Base-by-base conservation (phyloP, 30 jellyfish, hydroid and myxozoan genomes). In the Cassiopea xamachana region DNA sequence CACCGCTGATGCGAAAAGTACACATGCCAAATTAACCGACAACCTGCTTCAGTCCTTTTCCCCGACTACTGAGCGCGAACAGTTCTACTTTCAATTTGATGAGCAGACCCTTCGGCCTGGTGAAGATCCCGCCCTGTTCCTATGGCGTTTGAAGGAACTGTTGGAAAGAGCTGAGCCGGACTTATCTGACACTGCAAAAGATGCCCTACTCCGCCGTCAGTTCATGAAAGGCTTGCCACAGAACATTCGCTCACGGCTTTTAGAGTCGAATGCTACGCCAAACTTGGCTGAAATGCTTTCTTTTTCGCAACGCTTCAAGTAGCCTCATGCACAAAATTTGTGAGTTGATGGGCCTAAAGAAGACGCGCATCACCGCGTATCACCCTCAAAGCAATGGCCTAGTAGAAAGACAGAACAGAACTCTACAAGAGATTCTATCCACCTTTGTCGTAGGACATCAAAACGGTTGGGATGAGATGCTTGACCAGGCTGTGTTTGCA, bases 401-500 rank as follows among this genome's bases (percentile, higher is more conserved):
- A 2, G 90, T 81, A 47, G 90, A 81, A 81, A 61, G 86, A 50
- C 92, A 84, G 71, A 84, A 84, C 79, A 60, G 92, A 45, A 72
- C 93, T 1, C 44, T 72, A 58, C 93, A 73, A 58, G 81, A 55
- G 47, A 74, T 86, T 4, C 44, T 51, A 10, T 17, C 88, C 39
- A 46, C 49, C 43, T 74, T 51, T 74, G 73, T 46, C 1, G 59
- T 87, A 48, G 93, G 60, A 17, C 73, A 58, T 76, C 72, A n/a
- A 71, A 7, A 4, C 1, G 93, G 71, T 74, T 85, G 87, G 93
- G 92, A 84, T 47, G 64, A 68, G 60, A 1, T 6, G 73, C 79
- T 79, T 9, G 89, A 89, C 88, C 81, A 14, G 86, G 88, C 92
- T n/a, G 87, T 71, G 2, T 80, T 70, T 50, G 97, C 97, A 1